phyloP scores from a whole-genome alignment of 1,140 invertebrate species.

The Tetraneura akinire region DNA sequence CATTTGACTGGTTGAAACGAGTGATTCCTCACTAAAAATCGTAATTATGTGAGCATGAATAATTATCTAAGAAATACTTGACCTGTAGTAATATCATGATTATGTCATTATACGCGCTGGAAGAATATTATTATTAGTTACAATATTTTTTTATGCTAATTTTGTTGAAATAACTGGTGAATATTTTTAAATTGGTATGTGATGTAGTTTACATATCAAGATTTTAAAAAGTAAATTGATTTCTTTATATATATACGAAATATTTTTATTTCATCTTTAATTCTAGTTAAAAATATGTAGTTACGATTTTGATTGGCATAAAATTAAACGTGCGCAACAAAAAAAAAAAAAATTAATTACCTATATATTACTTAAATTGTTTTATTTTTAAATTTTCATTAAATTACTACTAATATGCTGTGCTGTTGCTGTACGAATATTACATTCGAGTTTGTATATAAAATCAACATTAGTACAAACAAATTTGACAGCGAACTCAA shows the following conservation, averaged over 20 bases:
- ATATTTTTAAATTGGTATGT: too few relatives aligned
- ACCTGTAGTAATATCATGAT: background rate
- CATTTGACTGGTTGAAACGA: background rate
- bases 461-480: slow-evolving; percentile 11
- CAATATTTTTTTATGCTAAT: too few relatives aligned
- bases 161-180: too few relatives aligned
- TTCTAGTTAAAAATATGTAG: slow-evolving; percentile 10
- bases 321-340: background rate
- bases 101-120: background rate
- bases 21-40: background rate
- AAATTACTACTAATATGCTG: slow-evolving; percentile 15
- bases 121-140: too few relatives aligned
- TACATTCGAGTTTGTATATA: background rate
- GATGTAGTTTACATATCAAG: background rate
- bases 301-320: slow-evolving; percentile 5
- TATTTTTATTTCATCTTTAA: background rate
- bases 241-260: background rate
- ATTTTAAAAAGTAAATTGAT: slow-evolving; percentile 11
- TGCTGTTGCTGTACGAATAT: too few relatives aligned
- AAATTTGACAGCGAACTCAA: slow-evolving; percentile 3
- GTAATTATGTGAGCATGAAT: background rate
- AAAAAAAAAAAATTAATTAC: background rate
- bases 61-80: background rate
- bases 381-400: slow-evolving; percentile 4
- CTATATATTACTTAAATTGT: too few relatives aligned